Base-by-base conservation (phyloP, 1,140 invertebrate species). In the Sitophilus oryzae region DNA sequence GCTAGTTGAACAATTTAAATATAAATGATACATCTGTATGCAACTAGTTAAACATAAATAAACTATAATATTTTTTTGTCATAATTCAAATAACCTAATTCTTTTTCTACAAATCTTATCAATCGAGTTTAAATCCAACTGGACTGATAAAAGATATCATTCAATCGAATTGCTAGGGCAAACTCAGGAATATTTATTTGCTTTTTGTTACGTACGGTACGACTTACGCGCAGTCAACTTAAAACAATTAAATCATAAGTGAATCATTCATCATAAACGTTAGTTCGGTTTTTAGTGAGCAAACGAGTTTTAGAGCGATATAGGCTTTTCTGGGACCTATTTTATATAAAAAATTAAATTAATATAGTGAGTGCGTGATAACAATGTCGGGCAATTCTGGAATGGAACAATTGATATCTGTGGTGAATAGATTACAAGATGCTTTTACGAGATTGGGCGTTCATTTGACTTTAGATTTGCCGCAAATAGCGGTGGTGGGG, bases 391-490 rank as follows among this genome's bases (percentile, higher is more conserved):
- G 91, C 62, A 96, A 94, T 75, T 72, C 81, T 71, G 92, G 91
- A 71, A 96, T 98, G 93, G 94, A 97, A 79, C 86, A 90, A 73
- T 85, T 98, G 73, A 98, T 98, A 75, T 93, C 92, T 57, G 94
- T 98, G 71, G 93, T 98, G 65, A 98, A 98, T 80, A 95, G 91
- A 77, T 82, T 98, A 56, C 95, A 99, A 81, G 96, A 99, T 93
- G 96, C 96, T 49, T 99, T 99, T 79, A 92, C 95, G 55, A 90
- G 94, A 67, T 78, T 99, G 62, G 96, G 95, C 43, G 93, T 98
- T 60, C 89, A 93, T 68, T 91, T 99, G 83, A 91, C 94, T 71
- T 79, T 99, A 66, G 96, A 99, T 82, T 80, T 99, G 67, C 96
- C 96, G 59, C 96, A 99, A 79, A 99, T 99, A 68, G 96, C 96